Conservation (phyloP, 2,888 invertebrate genomes). For the Polyommatus iphigenia region DNA sequence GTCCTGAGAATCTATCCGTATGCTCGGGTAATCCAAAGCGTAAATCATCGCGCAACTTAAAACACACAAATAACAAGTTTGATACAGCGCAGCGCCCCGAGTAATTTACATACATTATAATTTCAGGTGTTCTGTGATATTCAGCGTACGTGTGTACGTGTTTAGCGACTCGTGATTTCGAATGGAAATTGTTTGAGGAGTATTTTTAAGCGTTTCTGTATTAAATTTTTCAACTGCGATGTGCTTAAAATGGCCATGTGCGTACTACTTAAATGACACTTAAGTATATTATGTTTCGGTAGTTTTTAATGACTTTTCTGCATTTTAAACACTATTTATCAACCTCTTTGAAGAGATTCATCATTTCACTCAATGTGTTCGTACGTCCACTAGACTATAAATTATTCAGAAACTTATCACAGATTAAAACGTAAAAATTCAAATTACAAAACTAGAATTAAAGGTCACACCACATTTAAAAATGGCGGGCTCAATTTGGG, state of each 20-base stretch:
- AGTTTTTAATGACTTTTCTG: too few relatives aligned
- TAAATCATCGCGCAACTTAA: conserved; percentile 72
- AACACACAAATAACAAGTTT: conserved; percentile 79
- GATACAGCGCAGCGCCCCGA: conserved; percentile 66
- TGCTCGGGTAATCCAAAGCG: conserved; percentile 55
- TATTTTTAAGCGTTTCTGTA: conserved; percentile 2
- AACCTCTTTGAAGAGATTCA: too few relatives aligned
- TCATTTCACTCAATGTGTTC: not conserved
- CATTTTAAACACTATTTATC: too few relatives aligned
- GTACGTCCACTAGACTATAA: not conserved
- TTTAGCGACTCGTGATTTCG: conserved; percentile 37
- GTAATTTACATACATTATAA: conserved; percentile 79
- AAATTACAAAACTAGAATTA: conserved; percentile 29
- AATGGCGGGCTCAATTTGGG: conserved; percentile 66
- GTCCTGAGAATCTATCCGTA: conserved; percentile 37
- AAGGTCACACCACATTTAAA: conserved; percentile 48
- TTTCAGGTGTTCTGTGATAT: conserved; percentile 63
- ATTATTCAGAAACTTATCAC: not conserved
- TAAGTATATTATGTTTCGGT: too few relatives aligned
- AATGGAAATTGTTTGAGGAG: conserved; percentile 20
- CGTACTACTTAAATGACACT: too few relatives aligned
- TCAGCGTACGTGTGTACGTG: conserved; percentile 38
- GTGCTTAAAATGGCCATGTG: too few relatives aligned
- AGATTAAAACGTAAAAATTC: not conserved
- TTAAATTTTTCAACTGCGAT: not conserved